Conservation (phyloP, 2,113 vertebrate species). For the Abramis brama region DNA sequence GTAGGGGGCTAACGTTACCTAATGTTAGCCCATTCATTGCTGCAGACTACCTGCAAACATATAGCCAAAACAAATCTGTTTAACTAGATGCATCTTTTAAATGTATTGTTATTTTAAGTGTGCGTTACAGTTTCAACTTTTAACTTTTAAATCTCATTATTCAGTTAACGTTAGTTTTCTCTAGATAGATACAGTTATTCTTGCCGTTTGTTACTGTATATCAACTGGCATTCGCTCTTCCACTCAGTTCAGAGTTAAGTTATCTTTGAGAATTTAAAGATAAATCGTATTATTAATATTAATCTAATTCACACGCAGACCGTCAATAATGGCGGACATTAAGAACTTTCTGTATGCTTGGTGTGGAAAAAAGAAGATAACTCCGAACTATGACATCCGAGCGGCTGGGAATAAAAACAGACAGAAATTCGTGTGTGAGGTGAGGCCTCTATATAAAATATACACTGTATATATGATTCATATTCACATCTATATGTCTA, state of each 20-base stretch:
- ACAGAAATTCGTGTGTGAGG: constrained; percentile 94
- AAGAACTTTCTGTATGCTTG: constrained; percentile 96
- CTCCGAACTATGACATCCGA: constrained; percentile 88
- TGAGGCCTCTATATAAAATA: constrained; percentile 53
- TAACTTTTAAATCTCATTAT: not conserved
- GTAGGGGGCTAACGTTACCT: not conserved
- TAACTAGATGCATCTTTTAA: not conserved
- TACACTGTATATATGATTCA: too few relatives aligned
- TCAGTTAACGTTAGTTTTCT: too few relatives aligned
- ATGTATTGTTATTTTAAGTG: not conserved
- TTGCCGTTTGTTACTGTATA: not conserved
- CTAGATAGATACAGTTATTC: not conserved
- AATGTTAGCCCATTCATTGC: not conserved
- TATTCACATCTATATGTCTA: too few relatives aligned
- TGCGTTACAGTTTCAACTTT: not conserved
- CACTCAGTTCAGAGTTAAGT: not conserved
- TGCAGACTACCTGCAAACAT: not conserved
- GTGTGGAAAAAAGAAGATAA: constrained; percentile 92
- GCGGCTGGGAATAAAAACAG: constrained; percentile 89
- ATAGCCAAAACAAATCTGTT: too few relatives aligned
- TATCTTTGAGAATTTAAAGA: not conserved
- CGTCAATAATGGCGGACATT: constrained; percentile 85
- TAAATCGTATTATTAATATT: not conserved
- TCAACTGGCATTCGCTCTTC: not conserved
- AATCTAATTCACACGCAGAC: not conserved